Conservation (phyloP, 2,888 invertebrate species). For the Cephus rjabovi region DNA sequence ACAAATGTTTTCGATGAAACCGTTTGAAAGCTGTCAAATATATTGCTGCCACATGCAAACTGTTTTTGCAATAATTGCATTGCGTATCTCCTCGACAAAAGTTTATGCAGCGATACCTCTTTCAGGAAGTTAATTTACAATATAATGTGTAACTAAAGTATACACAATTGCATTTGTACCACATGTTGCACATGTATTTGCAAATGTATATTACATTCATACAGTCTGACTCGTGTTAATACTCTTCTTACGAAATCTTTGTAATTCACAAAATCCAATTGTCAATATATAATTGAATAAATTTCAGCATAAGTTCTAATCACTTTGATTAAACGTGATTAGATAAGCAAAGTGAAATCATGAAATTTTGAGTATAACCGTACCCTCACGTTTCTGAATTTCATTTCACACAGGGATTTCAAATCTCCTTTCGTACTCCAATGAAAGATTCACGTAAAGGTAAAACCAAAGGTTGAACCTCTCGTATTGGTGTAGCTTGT, state of each 20-base stretch:
- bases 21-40: not conserved
- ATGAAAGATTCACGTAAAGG: constrained; percentile 40
- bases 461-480: constrained; percentile 29
- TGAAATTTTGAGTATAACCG: not conserved
- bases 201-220: not conserved
- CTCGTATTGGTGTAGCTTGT: constrained; percentile 2
- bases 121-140: not conserved
- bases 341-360: not conserved
- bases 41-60: not conserved
- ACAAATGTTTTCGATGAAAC: not conserved
- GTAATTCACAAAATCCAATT: not conserved
- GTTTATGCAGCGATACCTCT: not conserved
- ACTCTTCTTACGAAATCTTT: not conserved
- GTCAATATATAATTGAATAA: not conserved
- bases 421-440: constrained; percentile 37
- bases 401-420: constrained; percentile 6
- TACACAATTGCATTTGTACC: not conserved
- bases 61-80: not conserved
- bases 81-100: not conserved
- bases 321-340: not conserved
- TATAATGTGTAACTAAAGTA: not conserved
- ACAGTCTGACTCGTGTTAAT: not conserved
- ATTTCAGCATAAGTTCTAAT: not conserved
- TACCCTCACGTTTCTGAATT: not conserved
- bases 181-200: too few relatives aligned